Conservation (phyloP, 2,797 vertebrate species). For the Xerus rutilus region DNA sequence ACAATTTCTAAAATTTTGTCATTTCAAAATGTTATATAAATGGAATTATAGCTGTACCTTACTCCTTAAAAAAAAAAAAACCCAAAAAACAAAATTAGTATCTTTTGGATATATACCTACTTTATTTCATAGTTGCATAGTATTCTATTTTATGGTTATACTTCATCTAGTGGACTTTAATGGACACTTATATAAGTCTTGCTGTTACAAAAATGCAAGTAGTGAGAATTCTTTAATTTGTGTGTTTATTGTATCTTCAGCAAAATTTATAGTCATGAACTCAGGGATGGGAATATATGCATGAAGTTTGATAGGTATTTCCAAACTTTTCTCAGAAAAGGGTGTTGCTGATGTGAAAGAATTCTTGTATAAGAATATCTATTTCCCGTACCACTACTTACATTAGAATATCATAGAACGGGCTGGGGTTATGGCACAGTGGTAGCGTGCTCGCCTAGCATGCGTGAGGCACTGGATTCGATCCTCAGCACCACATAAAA, state of each 20-base stretch:
- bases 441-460: too few relatives aligned
- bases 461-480: too few relatives aligned
- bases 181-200: background rate
- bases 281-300: background rate
- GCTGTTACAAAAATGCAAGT: constrained; percentile 20
- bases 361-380: constrained; percentile 42
- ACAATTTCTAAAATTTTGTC: background rate
- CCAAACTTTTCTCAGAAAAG: constrained; percentile 26
- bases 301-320: constrained; percentile 34
- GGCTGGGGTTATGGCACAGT: too few relatives aligned
- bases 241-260: background rate
- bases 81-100: constrained; percentile 14
- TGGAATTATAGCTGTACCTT: background rate
- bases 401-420: too few relatives aligned
- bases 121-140: background rate
- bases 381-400: background rate
- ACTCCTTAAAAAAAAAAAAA: constrained; percentile 37
- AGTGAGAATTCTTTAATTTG: background rate
- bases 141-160: background rate
- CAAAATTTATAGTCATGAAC: background rate
- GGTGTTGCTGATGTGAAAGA: background rate
- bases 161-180: background rate
- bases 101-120: background rate
- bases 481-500: too few relatives aligned
- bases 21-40: constrained; percentile 17